Percentiles rank a stretch among this genome's conserved stretches.
Conservation (phyloP, 2,888 invertebrate species). For the Tetragonula carbonaria region DNA sequence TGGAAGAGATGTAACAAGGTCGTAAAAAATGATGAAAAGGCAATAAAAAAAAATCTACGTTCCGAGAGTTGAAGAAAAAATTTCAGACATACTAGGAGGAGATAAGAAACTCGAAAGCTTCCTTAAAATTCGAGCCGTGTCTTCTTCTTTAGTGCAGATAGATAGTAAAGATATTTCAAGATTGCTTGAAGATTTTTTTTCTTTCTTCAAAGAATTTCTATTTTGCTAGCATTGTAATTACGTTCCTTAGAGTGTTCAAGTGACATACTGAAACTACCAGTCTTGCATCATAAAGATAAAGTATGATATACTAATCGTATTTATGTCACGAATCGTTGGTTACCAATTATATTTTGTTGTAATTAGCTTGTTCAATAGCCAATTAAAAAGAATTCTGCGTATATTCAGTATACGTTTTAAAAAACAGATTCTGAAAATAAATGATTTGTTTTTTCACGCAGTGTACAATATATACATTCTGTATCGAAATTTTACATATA, state of each 20-base stretch:
- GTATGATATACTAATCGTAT: neutral
- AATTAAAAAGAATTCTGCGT: neutral
- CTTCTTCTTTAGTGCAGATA: neutral
- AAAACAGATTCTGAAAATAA: neutral
- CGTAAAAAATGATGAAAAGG: neutral
- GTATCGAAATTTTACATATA: neutral
- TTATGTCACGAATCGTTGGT: neutral
- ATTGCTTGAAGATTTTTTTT: neutral
- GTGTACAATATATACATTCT: neutral
- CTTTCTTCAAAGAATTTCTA: neutral
- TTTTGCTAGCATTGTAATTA: neutral
- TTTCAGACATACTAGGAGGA: neutral
- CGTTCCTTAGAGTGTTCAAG: neutral
- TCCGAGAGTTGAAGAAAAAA: neutral
- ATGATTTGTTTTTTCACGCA: neutral
- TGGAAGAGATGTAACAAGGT: constrained; percentile 1
- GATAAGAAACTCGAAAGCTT: neutral
- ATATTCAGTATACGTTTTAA: neutral
- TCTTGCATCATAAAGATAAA: neutral
- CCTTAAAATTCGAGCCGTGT: neutral
- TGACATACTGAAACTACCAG: neutral
- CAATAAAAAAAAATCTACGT: neutral
- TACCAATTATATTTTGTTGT: neutral
- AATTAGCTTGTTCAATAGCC: neutral
- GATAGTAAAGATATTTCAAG: neutral